Base-by-base conservation (phyloP, 1,140 invertebrate genomes). In the Aethina tumida region DNA sequence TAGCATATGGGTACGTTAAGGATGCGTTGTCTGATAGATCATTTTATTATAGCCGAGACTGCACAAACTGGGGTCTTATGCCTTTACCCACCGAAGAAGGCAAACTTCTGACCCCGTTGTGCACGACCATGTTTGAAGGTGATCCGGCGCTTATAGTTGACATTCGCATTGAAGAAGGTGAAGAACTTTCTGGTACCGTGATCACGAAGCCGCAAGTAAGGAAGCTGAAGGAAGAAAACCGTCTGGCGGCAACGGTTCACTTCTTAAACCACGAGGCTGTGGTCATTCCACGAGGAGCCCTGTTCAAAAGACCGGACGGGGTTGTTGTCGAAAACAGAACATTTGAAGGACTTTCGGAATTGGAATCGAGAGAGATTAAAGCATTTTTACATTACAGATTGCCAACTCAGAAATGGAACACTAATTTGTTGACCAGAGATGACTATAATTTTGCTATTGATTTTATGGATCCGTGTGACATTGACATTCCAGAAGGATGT, bases 391-490 rank as follows among this genome's bases (percentile, higher is more conserved):
- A 85, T 35, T 74, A 73, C 34, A 66, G 82, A 46, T 49, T 57
- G 4, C 74, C 82, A 0, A 68, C 71, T 10, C 67, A 76, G 33
- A 77, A 77, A 44, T 79, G 78, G 67, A 83, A 82, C 38, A 69
- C 71, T 0, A 85, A 85, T 65, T 64, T 81, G 20, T 59, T 79
- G 0, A 79, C 73, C 1, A 67, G 78, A 39, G 62, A 65, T 25
- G 80, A 86, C 60, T 86, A 85, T 43, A 83, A 84, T 61, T 84
- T 80, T 44, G 71, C 79, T 4, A 65, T 79, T 35, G 83, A 87
- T 59, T 86, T 86, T 55, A 57, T 86, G 19, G 41, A 43, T 33
- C 71, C 77, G 0, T 69, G 81, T n/a, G 77, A 79, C 35, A 60
- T 64, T 41, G 77, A 81, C 48, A 64, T 75, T 10, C 79, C 79